These are phyloP conservation scores for Nymphalis c-album DNA, from an alignment of 2,888 invertebrate species.

Conservation along the genomic window DNA sequence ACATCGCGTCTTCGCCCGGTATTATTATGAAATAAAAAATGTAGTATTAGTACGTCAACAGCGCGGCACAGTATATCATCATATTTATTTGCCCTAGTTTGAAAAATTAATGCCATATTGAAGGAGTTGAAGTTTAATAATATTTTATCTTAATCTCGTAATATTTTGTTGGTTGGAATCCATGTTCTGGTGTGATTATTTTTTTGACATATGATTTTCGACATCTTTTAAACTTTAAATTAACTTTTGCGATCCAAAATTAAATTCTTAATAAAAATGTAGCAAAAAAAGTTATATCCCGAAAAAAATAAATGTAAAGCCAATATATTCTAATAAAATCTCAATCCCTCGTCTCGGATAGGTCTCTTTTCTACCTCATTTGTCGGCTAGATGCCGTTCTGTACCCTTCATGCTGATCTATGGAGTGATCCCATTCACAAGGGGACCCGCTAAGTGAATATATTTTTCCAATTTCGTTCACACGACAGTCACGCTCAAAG, in stretches of 20 bases:
- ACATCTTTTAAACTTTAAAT: background rate
- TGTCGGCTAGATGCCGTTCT: constrained; percentile 53
- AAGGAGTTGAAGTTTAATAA: too few relatives aligned
- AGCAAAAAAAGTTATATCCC: background rate
- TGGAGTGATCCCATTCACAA: constrained; percentile 50
- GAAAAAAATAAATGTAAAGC: constrained; percentile 1
- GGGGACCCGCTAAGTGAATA: constrained; percentile 57
- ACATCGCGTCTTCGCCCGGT: too few relatives aligned
- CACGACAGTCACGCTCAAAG: constrained; percentile 40
- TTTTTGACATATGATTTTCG: too few relatives aligned
- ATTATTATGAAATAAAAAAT: too few relatives aligned
- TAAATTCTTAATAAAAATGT: background rate
- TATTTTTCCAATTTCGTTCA: constrained; percentile 51
- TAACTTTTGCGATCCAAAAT: background rate
- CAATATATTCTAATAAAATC: constrained; percentile 14
- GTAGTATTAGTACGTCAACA: too few relatives aligned
- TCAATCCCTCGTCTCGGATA: constrained; percentile 10
- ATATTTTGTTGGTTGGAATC: too few relatives aligned
- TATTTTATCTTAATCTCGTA: too few relatives aligned
- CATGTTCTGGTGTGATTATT: too few relatives aligned
- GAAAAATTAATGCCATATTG: too few relatives aligned
- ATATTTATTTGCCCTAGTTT: too few relatives aligned
- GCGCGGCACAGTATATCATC: too few relatives aligned
- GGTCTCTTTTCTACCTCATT: constrained; percentile 55
- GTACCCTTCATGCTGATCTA: constrained; percentile 56